Conservation (phyloP, 53 echinoderm and acorn worm species). For the Holothuria scabra region DNA sequence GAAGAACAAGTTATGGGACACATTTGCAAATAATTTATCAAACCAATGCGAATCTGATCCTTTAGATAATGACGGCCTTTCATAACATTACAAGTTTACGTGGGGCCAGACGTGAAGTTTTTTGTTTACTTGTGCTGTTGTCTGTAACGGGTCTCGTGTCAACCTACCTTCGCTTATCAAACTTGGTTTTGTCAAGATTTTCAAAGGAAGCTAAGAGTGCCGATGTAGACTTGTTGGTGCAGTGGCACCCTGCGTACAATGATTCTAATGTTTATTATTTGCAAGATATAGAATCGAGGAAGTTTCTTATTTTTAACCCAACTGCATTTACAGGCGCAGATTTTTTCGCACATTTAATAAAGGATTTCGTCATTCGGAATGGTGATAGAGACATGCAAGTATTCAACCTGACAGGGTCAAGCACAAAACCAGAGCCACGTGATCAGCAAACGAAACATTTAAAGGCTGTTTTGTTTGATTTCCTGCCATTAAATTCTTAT, state of each 20-base stretch:
- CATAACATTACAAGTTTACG: too few relatives aligned
- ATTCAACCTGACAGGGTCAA: not conserved
- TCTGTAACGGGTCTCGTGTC: not conserved
- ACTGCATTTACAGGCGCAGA: slow-evolving; percentile 8
- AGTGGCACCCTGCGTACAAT: not conserved
- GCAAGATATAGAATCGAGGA: not conserved
- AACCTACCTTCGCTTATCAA: not conserved
- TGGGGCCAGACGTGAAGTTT: not conserved
- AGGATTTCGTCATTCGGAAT: not conserved
- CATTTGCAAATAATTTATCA: too few relatives aligned
- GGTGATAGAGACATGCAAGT: not conserved
- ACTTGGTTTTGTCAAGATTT: not conserved
- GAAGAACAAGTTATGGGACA: too few relatives aligned
- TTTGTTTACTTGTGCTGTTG: not conserved
- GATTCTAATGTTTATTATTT: slow-evolving; percentile 10
- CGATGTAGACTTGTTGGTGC: not conserved
- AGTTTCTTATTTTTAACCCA: slow-evolving; percentile 1
- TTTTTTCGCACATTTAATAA: not conserved
- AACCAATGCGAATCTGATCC: too few relatives aligned
- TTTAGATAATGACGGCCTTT: too few relatives aligned
- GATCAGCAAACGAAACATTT: not conserved
- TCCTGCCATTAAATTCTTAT: not conserved
- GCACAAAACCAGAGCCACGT: not conserved
- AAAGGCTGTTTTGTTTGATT: not conserved
- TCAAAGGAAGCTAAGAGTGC: not conserved